These are phyloP conservation scores for Circaetus gallicus DNA, from an alignment of 2,113 vertebrate species.

Conservation along the genomic window DNA sequence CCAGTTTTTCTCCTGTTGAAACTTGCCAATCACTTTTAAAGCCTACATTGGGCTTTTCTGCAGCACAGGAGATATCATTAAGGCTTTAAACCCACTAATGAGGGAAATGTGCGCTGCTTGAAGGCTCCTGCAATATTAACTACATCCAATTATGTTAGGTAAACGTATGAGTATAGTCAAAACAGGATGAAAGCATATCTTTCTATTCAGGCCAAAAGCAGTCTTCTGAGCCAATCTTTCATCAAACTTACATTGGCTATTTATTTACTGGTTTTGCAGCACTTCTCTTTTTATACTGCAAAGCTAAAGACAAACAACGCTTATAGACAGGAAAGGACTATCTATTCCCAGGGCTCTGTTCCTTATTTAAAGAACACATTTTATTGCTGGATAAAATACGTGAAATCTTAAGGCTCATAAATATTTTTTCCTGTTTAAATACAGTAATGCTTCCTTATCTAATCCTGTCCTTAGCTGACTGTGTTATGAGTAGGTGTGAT, in stretches of 20 bases:
- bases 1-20: conserved; percentile 38
- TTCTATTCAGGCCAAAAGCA: conserved; percentile 64
- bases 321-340: not conserved
- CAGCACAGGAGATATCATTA: conserved; percentile 61
- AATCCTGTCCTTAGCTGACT: not conserved
- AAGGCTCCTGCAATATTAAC: conserved; percentile 71
- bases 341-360: not conserved
- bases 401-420: not conserved
- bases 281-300: not conserved
- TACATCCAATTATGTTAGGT: conserved; percentile 70
- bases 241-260: conserved; percentile 40
- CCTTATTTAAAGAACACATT: not conserved
- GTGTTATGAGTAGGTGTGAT: not conserved
- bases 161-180: conserved; percentile 65
- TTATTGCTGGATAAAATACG: not conserved
- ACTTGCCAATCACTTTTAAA: conserved; percentile 62
- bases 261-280: conserved; percentile 38
- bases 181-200: conserved; percentile 67
- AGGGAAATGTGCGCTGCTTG: conserved; percentile 64
- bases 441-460: not conserved
- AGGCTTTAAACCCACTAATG: conserved; percentile 65
- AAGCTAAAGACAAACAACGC: not conserved
- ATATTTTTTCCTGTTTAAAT: not conserved
- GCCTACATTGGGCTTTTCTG: conserved; percentile 38
- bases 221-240: conserved; percentile 40